A percentile compares a stretch with the other conserved stretches of the same genome.
These are phyloP conservation scores for Phymorhynchus buccinoides DNA, from an alignment of 1,140 invertebrate species.

Conservation along the genomic window DNA sequence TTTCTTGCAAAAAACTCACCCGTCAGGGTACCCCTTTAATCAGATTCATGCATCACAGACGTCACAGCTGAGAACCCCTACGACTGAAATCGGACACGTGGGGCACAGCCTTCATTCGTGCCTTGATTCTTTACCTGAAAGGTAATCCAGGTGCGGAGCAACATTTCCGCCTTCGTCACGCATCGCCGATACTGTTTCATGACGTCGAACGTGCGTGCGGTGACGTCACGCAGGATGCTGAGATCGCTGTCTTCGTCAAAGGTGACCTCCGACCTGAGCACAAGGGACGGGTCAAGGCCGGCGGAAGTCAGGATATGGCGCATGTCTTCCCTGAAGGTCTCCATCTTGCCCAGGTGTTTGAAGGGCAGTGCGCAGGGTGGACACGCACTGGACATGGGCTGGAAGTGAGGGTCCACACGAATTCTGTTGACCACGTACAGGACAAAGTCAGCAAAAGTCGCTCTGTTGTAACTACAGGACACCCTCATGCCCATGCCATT, in stretches of 20 bases:
- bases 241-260: slow-evolving; percentile 27
- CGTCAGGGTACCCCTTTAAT: no score
- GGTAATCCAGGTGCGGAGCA: slow-evolving; percentile 17
- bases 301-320: background rate
- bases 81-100: no score
- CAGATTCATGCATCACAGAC: no score
- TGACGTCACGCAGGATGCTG: slow-evolving; percentile 32
- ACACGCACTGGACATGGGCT: slow-evolving; percentile 7
- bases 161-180: background rate
- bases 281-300: background rate
- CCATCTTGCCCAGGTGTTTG: slow-evolving; percentile 20
- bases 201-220: background rate
- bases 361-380: background rate
- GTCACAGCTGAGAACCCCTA: no score
- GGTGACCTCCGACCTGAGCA: background rate
- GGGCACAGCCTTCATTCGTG: no score
- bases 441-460: slow-evolving; percentile 12
- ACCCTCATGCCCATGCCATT: no score
- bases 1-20: no score
- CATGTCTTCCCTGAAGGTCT: slow-evolving; percentile 18
- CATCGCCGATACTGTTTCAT: background rate
- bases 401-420: slow-evolving; percentile 15
- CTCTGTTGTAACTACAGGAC: background rate
- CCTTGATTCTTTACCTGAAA: slow-evolving; percentile 28
- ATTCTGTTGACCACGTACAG: slow-evolving; percentile 1